phyloP scores from a whole-genome alignment of 2,113 vertebrate species.

The Ursus arctos region DNA sequence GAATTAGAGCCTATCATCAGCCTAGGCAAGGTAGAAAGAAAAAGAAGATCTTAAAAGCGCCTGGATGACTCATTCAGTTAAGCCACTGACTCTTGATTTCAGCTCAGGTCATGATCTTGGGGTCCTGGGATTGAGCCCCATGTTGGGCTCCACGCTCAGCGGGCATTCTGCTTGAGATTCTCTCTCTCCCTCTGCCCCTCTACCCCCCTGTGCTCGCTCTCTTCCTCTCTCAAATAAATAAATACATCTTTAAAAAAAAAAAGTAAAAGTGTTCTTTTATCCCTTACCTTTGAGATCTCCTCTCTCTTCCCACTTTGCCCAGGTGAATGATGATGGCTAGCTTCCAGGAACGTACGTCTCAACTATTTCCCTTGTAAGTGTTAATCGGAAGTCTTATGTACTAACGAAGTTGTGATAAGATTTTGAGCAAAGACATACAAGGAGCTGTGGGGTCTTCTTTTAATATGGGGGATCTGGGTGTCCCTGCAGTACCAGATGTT shows the following conservation, averaged over 20 bases:
- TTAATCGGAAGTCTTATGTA: neutral
- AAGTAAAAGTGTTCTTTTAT: neutral
- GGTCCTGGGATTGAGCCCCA: neutral
- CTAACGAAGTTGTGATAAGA: neutral
- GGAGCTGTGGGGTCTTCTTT: neutral
- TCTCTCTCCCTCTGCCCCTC: neutral
- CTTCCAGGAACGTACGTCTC: neutral
- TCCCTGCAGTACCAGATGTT: neutral
- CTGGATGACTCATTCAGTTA: neutral
- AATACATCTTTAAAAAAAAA: neutral
- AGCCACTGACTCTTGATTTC: neutral
- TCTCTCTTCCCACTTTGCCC: conserved; percentile 8
- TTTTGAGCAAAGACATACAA: conserved; percentile 1
- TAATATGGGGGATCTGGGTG: neutral
- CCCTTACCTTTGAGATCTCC: neutral
- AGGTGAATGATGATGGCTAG: neutral
- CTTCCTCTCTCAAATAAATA: neutral
- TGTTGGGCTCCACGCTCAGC: neutral
- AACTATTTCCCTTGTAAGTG: neutral
- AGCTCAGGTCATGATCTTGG: neutral
- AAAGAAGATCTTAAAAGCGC: neutral
- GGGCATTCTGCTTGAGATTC: neutral
- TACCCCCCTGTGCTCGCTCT: neutral
- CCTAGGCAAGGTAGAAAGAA: neutral
- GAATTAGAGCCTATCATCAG: neutral